Conservation (phyloP, 2,797 vertebrate genomes). For the Pangasius krempfi region DNA sequence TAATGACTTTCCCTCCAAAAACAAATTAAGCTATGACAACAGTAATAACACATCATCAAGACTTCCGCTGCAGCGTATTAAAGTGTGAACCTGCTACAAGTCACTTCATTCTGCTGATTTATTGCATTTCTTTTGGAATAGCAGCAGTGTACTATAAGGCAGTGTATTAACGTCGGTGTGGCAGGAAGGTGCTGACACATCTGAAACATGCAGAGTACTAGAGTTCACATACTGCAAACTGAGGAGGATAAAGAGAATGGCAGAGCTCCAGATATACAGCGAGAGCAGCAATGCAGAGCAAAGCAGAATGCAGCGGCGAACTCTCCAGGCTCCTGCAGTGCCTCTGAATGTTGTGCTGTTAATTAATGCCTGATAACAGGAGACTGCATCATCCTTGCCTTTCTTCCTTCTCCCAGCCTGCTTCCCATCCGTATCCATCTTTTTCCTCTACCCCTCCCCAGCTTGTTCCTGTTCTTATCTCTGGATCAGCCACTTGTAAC, state of each 20-base stretch:
- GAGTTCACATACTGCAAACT: slow-evolving; percentile 37
- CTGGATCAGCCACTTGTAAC: slow-evolving; percentile 48
- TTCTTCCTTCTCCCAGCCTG: slow-evolving; percentile 19
- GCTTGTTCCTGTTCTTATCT: slow-evolving; percentile 18
- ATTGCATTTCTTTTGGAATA: slow-evolving; percentile 17
- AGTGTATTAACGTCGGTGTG: slow-evolving; percentile 40
- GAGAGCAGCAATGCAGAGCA: slow-evolving; percentile 28
- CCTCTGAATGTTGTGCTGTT: slow-evolving; percentile 51
- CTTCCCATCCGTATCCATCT: slow-evolving; percentile 22
- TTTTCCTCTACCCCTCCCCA: not conserved
- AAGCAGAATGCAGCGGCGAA: slow-evolving; percentile 34
- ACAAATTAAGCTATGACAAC: slow-evolving; percentile 25
- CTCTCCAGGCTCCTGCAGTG: slow-evolving; percentile 46
- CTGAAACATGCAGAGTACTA: slow-evolving; percentile 46
- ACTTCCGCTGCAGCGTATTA: not conserved
- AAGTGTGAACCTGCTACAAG: not conserved
- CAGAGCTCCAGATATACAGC: slow-evolving; percentile 34
- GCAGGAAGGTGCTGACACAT: slow-evolving; percentile 55
- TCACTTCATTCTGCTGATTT: slow-evolving; percentile 32
- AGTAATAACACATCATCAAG: slow-evolving; percentile 2
- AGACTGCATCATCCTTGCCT: slow-evolving; percentile 45
- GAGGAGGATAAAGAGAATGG: slow-evolving; percentile 40
- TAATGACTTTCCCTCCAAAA: slow-evolving; percentile 21
- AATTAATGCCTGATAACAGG: slow-evolving; percentile 55
- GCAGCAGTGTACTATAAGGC: slow-evolving; percentile 35